Base-by-base conservation (phyloP, 2,888 invertebrate genomes). In the Parascotia fuliginaria region DNA sequence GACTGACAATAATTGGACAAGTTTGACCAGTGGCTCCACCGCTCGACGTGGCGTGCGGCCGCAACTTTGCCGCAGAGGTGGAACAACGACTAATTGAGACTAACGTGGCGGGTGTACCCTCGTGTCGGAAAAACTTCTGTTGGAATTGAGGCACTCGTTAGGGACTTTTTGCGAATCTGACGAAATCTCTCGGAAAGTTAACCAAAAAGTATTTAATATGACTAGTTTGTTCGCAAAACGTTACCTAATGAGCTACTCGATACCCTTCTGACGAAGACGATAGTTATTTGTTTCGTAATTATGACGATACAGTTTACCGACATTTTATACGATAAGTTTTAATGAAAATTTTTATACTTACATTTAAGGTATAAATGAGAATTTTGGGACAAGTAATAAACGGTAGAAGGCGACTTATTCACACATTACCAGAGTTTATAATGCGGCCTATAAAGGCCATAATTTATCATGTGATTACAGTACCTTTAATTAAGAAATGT, bases 71-170 rank as follows among this genome's bases (percentile, higher is more conserved):
- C 69, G 44, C 55, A 50, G 65, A 63, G 63, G 55, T 71, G 61
- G 65, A 77, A 77, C 79, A 77, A 68, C 69, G 70, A 65, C 79
- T 85, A 87, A 87, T 86, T 86, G 81, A 80, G 82, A 79, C 71
- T 74, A 75, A 75, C 77, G 67, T 70, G 52, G 46, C 59, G 57
- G 73, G 76, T 78, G 79, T 77, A 73, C 73, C 65, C 48, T 69
- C 69, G 52, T 58, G n/a, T n/a, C n/a, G 70, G 70, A 45, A 73
- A 64, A 85, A 87, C 87, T 89, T 85, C 73, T 70, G 61, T 65
- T 73, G 67, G 82, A 81, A 85, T 87, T 87, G 85, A 87, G 81
- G 75, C 79, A 80, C 85, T 88, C 87, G 87, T 89, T 88, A 87
- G 79, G 63, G 80, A 85, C 82, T 87, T 88, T 87, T 85, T 84